Conservation (phyloP, 2,113 vertebrate genomes). For the Brevimyrus niger region DNA sequence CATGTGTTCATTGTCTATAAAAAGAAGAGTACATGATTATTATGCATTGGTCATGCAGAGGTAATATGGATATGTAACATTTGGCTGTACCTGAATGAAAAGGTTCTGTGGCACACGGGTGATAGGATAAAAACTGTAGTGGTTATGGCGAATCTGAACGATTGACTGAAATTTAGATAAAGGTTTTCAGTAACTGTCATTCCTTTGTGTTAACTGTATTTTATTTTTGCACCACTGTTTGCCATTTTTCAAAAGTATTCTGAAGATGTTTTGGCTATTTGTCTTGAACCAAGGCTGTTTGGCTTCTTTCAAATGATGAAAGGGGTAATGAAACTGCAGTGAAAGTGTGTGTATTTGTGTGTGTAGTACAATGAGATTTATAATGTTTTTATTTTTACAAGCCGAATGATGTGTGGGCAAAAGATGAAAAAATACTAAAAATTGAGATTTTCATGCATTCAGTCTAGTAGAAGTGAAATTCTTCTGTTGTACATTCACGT, state of each 20-base stretch:
- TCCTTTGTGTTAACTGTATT: neutral
- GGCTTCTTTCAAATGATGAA: constrained; percentile 15
- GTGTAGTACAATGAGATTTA: neutral
- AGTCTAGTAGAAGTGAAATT: neutral
- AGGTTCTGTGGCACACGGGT: neutral
- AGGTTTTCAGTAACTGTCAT: neutral
- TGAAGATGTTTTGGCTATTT: constrained; percentile 25
- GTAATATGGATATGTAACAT: neutral
- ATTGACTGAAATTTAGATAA: constrained; percentile 6
- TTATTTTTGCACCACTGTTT: neutral
- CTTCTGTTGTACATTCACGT: constrained; percentile 2
- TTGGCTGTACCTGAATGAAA: neutral
- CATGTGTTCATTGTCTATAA: neutral
- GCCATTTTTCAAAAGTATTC: constrained; percentile 1
- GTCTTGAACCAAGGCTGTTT: constrained; percentile 18
- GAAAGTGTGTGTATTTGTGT: neutral
- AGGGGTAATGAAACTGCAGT: neutral
- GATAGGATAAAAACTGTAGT: neutral
- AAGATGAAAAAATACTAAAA: neutral
- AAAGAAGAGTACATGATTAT: neutral
- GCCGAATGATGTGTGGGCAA: neutral
- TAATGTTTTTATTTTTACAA: neutral
- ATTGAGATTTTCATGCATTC: neutral
- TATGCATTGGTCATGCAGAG: neutral
- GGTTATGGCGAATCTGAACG: neutral